Base-by-base conservation (phyloP, 2,888 invertebrate genomes). In the Helleia helle region DNA sequence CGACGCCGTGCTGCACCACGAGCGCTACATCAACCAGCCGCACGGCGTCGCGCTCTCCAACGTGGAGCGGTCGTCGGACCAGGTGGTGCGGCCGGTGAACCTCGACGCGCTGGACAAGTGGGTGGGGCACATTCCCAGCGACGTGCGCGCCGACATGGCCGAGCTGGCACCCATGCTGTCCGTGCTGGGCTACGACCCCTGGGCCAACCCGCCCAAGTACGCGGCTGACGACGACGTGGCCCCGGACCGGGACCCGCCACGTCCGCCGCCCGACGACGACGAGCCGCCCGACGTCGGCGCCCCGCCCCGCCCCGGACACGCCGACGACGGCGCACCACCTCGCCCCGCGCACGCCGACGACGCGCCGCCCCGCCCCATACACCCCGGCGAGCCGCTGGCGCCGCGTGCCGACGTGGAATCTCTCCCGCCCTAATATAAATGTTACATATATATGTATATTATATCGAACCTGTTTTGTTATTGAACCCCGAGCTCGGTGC, bases 81-180 rank as follows among this genome's bases (percentile, higher is more conserved):
- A 99, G 88, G 97, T 99, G 59, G 96, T 99, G 73, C 97, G 98
- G 65, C 97, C 99, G 8, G 94, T 99, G 46, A 99, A 99, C 86
- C 87, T 95, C 64, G 98, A 98, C 79, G 99, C 99, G 36, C 87
- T 99, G 50, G 90, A 91, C 59, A 95, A 95, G 84, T 96, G 95
- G 96, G 95, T 94, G 53, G 95, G 94, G 43, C 89, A 93, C 67
- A 89, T 96, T 65, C 95, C 96, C 60, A 89, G 90, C 14, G 97
- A 99, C 83, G 97, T 98, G 46, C 90, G 96, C 49, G 89, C 89
- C 48, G 96, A 97, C 71, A 96, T 97, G 95, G 92, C 93, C 9
- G 91, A 92, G 58, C 90, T 97, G 58, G 97, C 97, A 50, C 97
- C 97, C 46, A 98, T 98, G 97, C 87, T 98, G 55, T 91, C 93